These are phyloP conservation scores for Leguminivora glycinivorella DNA, from an alignment of 1,140 invertebrate genomes.

Conservation along the genomic window DNA sequence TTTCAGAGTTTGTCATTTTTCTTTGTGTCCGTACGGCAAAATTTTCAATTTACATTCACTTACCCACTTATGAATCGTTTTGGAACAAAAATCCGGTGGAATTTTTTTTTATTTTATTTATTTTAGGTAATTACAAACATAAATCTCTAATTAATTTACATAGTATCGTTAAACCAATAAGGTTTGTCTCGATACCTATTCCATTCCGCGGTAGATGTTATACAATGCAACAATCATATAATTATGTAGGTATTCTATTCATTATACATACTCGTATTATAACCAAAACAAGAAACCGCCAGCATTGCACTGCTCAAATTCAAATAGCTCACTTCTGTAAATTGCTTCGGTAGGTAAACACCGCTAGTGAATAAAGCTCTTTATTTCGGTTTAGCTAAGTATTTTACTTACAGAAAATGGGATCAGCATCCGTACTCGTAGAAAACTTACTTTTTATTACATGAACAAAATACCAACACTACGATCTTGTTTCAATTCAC, in stretches of 20 bases:
- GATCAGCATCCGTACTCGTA: neutral
- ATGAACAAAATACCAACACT: too few species aligned
- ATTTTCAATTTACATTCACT: constrained; percentile 50
- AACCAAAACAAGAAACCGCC: too few species aligned
- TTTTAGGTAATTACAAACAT: too few species aligned
- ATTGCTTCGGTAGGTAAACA: constrained; percentile 30
- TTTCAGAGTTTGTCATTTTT: constrained; percentile 34
- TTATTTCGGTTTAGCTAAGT: constrained; percentile 30
- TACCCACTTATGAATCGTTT: constrained; percentile 47
- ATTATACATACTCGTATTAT: too few species aligned
- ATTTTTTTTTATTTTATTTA: constrained; percentile 37
- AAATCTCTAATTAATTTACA: too few species aligned
- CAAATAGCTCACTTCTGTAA: constrained; percentile 36
- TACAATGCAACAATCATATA: too few species aligned
- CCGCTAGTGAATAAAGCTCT: constrained; percentile 21
- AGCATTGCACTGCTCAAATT: constrained; percentile 33
- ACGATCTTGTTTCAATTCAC: too few species aligned
- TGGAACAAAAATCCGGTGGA: constrained; percentile 35
- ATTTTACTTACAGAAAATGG: constrained; percentile 14
- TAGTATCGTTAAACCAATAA: too few species aligned
- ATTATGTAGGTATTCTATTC: too few species aligned
- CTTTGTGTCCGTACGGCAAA: constrained; percentile 36
- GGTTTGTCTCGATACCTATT: too few species aligned
- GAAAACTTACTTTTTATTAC: neutral
- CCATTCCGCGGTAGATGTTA: too few species aligned